These are phyloP conservation scores for Malurus cyaneus DNA, from an alignment of 2,113 vertebrate species.

Conservation along the genomic window DNA sequence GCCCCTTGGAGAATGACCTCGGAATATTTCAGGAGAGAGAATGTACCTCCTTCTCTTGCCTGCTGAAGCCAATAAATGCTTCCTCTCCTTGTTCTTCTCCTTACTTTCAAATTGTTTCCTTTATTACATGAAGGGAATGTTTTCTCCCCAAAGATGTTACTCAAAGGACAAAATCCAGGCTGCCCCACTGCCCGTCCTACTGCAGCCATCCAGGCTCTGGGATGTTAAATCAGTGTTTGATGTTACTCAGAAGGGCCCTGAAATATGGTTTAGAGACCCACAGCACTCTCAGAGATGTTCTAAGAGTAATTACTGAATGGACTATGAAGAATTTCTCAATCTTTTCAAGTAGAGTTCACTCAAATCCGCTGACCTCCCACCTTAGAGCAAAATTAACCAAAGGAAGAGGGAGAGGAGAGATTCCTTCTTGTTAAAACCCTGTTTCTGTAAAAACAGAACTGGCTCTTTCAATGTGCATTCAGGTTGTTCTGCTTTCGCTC, in stretches of 20 bases:
- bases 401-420: not conserved
- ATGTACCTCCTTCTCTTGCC: not conserved
- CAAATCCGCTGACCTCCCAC: not conserved
- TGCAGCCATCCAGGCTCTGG: not conserved
- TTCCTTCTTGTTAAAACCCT: not conserved
- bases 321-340: not conserved
- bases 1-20: not conserved
- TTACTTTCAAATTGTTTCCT: not conserved
- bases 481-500: constrained; percentile 22
- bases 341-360: not conserved
- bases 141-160: not conserved
- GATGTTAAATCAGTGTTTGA: not conserved
- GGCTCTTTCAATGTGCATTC: not conserved
- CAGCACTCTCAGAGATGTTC: not conserved
- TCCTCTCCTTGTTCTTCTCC: not conserved
- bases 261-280: not conserved
- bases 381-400: not conserved
- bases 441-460: constrained; percentile 24
- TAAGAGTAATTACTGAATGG: not conserved
- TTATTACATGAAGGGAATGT: not conserved
- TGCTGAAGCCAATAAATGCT: not conserved
- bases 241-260: not conserved
- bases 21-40: not conserved
- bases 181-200: not conserved
- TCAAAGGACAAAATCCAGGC: not conserved